Evolutionary conservation across 2,113 vertebrate species (phyloP).

Genomic region (Pipa parva): DNA sequence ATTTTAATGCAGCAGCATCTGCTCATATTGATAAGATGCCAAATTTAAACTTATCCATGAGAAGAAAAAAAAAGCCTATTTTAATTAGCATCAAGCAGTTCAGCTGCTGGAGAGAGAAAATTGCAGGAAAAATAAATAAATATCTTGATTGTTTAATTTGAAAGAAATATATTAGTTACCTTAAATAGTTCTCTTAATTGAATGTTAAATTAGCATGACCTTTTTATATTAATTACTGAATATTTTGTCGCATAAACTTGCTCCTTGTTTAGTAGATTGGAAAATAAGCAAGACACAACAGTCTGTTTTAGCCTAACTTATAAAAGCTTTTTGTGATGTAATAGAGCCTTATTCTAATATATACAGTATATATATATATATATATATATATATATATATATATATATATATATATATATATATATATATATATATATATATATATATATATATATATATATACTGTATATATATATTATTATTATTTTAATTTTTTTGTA

Average conservation of each 20-base stretch:
- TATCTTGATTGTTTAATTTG: constrained; percentile 13
- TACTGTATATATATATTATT: too few species aligned
- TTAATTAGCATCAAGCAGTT: constrained; percentile 23
- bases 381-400: too few species aligned
- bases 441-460: too few species aligned
- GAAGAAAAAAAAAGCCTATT: constrained; percentile 11
- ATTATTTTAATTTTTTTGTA: too few species aligned
- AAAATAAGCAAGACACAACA: too few species aligned
- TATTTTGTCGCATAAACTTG: constrained; percentile 11
- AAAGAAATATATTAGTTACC: constrained; percentile 22
- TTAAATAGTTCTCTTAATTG: constrained; percentile 36
- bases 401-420: too few species aligned
- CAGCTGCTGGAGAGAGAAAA: neutral
- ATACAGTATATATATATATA: too few species aligned
- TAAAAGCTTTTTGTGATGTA: too few species aligned
- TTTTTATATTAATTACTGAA: constrained; percentile 37
- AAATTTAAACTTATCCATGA: constrained; percentile 7
- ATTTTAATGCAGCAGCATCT: neutral
- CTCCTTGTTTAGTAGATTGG: neutral
- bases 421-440: too few species aligned
- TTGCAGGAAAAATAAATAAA: constrained; percentile 9
- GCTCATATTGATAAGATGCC: constrained; percentile 7
- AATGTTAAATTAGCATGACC: constrained; percentile 37
- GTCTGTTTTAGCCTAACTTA: too few species aligned
- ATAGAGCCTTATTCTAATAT: too few species aligned